A percentile compares a stretch with the other conserved stretches of the same genome.
Conservation (phyloP, 2,113 vertebrate genomes). For the Nerophis lumbriciformis region DNA sequence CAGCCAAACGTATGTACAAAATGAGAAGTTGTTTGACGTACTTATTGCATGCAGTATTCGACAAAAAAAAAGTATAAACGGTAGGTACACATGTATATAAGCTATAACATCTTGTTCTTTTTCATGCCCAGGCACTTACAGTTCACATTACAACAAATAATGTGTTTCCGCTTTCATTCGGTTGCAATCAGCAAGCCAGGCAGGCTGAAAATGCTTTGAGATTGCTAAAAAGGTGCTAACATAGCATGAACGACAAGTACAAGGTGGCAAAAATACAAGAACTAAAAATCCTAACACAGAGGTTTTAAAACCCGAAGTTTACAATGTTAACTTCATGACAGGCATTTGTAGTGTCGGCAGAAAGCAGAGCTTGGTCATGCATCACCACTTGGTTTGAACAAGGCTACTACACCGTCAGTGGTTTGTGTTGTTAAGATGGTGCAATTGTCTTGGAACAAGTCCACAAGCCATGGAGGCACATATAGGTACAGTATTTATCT, state of each 20-base stretch:
- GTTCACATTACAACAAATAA: conserved; percentile 32
- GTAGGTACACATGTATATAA: conserved; percentile 13
- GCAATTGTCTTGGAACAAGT: conserved; percentile 38
- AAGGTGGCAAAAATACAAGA: conserved; percentile 20
- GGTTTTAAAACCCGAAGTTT: conserved; percentile 27
- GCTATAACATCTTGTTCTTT: conserved; percentile 30
- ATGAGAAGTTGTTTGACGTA: conserved; percentile 49
- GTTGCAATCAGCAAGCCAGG: conserved; percentile 6
- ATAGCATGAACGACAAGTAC: conserved; percentile 31
- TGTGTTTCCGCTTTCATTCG: conserved; percentile 11
- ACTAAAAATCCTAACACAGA: conserved; percentile 14
- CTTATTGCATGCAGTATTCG: conserved; percentile 69
- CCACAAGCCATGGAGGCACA: conserved; percentile 57
- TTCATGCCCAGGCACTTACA: conserved; percentile 43
- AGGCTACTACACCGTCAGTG: not conserved
- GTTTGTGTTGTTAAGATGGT: conserved; percentile 13
- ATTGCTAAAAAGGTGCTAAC: conserved; percentile 9
- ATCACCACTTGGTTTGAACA: conserved; percentile 43
- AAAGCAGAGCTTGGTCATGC: conserved; percentile 44
- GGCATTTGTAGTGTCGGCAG: conserved; percentile 35
- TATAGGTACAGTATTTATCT: conserved; percentile 38
- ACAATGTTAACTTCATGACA: conserved; percentile 28
- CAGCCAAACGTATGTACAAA: conserved; percentile 68
- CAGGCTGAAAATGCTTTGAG: conserved; percentile 12
- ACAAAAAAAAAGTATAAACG: conserved; percentile 31